phyloP scores from a whole-genome alignment of 2,797 vertebrate species.

The Crax fasciolata region DNA sequence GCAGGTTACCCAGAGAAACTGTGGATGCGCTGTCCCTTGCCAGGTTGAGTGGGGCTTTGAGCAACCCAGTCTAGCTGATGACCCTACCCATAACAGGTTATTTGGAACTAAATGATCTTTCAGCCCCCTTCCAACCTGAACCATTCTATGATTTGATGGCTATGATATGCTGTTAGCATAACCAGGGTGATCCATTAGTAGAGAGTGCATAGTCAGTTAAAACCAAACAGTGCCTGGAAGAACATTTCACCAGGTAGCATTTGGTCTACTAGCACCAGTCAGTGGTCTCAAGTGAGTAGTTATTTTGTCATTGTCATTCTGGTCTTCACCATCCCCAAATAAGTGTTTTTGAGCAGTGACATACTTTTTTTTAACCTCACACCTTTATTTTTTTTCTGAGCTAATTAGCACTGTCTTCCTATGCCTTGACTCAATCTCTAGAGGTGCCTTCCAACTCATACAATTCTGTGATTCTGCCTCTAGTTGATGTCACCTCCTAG shows the following conservation, averaged over 20 bases:
- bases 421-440: neutral
- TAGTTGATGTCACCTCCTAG: neutral
- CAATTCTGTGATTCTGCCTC: neutral
- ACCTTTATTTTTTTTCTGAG: neutral
- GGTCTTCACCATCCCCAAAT: neutral
- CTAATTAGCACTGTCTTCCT: neutral
- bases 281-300: neutral
- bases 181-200: neutral
- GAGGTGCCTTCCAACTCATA: too few species aligned
- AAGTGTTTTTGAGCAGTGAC: neutral
- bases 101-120: neutral
- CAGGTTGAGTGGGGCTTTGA: too few species aligned
- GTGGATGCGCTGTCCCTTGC: neutral
- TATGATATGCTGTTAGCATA: neutral
- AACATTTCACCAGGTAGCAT: neutral
- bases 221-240: neutral
- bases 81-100: too few species aligned
- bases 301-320: neutral
- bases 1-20: neutral
- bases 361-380: neutral
- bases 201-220: neutral
- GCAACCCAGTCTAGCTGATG: neutral
- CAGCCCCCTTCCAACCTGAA: neutral
- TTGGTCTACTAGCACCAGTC: neutral
- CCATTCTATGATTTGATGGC: neutral